phyloP scores from a whole-genome alignment of 2,113 vertebrate species.

The Gallinago media region DNA sequence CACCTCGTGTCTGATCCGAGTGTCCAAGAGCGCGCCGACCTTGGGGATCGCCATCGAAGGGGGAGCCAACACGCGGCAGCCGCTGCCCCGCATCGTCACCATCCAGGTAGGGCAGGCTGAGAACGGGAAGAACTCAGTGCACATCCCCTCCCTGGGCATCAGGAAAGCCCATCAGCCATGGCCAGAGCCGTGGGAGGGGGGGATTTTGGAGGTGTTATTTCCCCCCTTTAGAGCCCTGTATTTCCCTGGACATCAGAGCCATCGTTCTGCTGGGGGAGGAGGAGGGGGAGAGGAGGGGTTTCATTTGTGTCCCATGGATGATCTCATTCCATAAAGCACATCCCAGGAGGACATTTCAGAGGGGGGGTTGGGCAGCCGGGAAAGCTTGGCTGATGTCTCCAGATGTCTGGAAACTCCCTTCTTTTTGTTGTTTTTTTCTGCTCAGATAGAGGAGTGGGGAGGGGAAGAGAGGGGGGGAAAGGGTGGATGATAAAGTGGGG shows the following conservation, averaged over 20 bases:
- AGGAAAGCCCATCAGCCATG: neutral
- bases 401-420: neutral
- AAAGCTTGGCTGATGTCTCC: neutral
- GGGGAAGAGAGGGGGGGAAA: neutral
- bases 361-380: neutral
- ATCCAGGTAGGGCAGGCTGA: constrained; percentile 85
- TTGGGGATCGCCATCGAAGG: constrained; percentile 98
- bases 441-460: neutral
- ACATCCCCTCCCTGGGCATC: neutral
- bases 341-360: neutral
- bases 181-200: neutral
- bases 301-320: accelerated
- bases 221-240: accelerated
- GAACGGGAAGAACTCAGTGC: accelerated
- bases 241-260: neutral
- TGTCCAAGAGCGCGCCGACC: constrained; percentile 91
- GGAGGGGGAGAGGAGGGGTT: accelerated
- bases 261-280: accelerated
- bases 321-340: neutral
- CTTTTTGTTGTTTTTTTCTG: too few species aligned
- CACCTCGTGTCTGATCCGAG: constrained; percentile 88
- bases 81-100: constrained; percentile 95
- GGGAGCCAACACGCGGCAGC: constrained; percentile 96
- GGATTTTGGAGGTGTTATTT: neutral
- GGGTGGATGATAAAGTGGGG: neutral